These are phyloP conservation scores for Himalopsyche japonica DNA, from an alignment of 2,888 invertebrate species.

Conservation along the genomic window DNA sequence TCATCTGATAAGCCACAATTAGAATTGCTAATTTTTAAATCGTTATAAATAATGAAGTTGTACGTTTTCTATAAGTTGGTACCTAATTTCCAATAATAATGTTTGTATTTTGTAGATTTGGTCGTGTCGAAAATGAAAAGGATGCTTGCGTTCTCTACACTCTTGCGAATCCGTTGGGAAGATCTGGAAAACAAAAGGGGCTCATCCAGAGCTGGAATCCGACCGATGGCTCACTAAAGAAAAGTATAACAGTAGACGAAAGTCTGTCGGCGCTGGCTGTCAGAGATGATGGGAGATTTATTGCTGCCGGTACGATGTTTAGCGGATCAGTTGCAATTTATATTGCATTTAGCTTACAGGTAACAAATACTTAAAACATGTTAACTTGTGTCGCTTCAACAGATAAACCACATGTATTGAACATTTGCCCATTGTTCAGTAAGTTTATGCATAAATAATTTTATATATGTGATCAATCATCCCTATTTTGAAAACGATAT, in stretches of 20 bases:
- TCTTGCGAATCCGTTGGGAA: slow-evolving; percentile 77
- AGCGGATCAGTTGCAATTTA: slow-evolving; percentile 90
- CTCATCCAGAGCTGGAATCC: slow-evolving; percentile 81
- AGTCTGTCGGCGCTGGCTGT: slow-evolving; percentile 83
- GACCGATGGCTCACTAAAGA: slow-evolving; percentile 61
- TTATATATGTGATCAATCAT: too few relatives aligned
- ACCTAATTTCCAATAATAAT: background rate
- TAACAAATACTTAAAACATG: slow-evolving; percentile 43
- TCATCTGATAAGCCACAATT: background rate
- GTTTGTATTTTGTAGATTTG: slow-evolving; percentile 59
- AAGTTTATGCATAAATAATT: too few relatives aligned
- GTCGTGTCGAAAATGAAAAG: slow-evolving; percentile 69
- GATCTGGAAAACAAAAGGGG: slow-evolving; percentile 72
- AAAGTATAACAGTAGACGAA: slow-evolving; percentile 68
- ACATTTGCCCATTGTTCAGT: too few relatives aligned
- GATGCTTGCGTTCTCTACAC: slow-evolving; percentile 72
- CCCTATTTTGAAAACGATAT: too few relatives aligned
- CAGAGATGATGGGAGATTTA: slow-evolving; percentile 88
- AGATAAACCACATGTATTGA: too few relatives aligned
- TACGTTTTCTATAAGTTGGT: background rate
- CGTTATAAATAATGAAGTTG: background rate
- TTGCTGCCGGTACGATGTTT: slow-evolving; percentile 92
- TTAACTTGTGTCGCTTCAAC: background rate
- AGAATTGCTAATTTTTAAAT: background rate
- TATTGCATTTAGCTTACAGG: slow-evolving; percentile 89